A percentile compares a stretch with the other conserved stretches of the same genome.
Evolutionary conservation across 2,797 vertebrate species (phyloP).

Genomic region (Pangasius mekongensis): DNA sequence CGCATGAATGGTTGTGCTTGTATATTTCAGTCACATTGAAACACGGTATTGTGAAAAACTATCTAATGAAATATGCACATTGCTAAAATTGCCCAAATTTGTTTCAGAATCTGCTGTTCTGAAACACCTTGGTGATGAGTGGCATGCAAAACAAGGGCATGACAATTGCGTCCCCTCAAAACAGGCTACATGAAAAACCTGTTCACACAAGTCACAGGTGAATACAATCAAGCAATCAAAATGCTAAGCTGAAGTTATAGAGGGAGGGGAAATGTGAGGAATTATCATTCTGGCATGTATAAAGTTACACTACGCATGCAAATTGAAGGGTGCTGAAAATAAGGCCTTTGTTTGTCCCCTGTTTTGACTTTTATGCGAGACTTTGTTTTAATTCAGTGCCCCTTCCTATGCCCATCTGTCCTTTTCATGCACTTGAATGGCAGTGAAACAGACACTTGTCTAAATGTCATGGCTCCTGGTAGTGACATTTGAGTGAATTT

Average conservation of each 20-base stretch:
- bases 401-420: constrained; percentile 28
- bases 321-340: not conserved
- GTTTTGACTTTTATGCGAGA: not conserved
- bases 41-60: not conserved
- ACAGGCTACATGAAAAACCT: not conserved
- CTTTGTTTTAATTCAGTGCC: not conserved
- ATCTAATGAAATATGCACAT: not conserved
- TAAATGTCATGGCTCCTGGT: constrained; percentile 77
- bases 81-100: not conserved
- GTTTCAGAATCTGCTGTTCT: constrained; percentile 13
- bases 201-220: not conserved
- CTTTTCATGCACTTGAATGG: constrained; percentile 57
- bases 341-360: constrained; percentile 2
- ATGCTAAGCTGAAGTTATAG: not conserved
- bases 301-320: not conserved
- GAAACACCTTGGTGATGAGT: constrained; percentile 28
- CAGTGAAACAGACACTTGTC: constrained; percentile 67
- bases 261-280: not conserved
- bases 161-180: constrained; percentile 6
- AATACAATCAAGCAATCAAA: constrained; percentile 17
- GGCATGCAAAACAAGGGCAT: constrained; percentile 20
- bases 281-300: not conserved
- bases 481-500: constrained; percentile 52
- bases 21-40: not conserved
- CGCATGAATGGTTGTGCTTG: not conserved